Base-by-base conservation (phyloP, 2,888 invertebrate genomes). In the Hoplodrina blanda region DNA sequence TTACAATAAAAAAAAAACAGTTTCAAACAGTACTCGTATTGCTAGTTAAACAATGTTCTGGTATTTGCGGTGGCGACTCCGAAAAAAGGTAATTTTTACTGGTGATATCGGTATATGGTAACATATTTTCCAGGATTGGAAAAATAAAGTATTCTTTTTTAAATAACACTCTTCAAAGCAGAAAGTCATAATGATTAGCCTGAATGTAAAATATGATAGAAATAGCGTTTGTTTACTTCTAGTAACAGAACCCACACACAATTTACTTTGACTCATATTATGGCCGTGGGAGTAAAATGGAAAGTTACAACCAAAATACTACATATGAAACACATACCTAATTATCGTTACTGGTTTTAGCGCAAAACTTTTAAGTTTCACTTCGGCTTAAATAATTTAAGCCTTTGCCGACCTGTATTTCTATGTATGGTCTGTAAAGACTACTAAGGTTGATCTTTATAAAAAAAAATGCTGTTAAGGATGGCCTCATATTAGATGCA, bases 251-350 rank as follows among this genome's bases (percentile, higher is more conserved):
- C 13, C 2, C 15, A 44, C 2, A 2, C 10, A 46, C 33, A 41
- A 54, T 41, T 33, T 41, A 15, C 19, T 37, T 30, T 15, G 5
- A 15, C 1, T 1, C 4, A 15, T 19, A 6, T 49, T 19, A 19
- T 33, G 20, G 6, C 17, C 7, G 30, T 69, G n/a, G 66, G 8
- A 37, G n/a, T 37, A 46, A 20, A 54, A 37, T 37, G 15, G n/a
- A 19, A 64, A 11, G 20, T 15, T 46, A 65, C 2, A 37, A 64
- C n/a, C 37, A 46, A n/a, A 53, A 54, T 64, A 53, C 19, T 15
- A 30, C 3, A 4, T 30, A 30, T 25, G 8, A 30, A 62, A 65
- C 4, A 33, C 37, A 52, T 17, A 49, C 11, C 17, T 55, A 1
- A 19, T 50, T 53, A 25, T n/a, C 41, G 5, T 44, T 17, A 10